Evolutionary conservation across 2,888 invertebrate genomes (phyloP).

Genomic region (Epistrophe eligans): DNA sequence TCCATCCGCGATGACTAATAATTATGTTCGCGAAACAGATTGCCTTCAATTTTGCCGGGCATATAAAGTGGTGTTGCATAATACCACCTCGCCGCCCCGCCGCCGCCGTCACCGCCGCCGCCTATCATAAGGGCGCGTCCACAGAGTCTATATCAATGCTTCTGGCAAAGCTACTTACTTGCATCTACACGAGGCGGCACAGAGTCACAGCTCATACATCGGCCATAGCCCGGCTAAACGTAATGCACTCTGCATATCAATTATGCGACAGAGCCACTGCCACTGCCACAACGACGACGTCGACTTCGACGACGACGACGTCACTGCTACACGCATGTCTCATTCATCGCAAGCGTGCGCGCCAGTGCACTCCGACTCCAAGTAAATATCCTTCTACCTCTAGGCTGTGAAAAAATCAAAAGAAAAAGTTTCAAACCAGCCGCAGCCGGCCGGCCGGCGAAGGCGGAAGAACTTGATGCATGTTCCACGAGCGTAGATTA

Average conservation of each 20-base stretch:
- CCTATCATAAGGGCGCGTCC: slow-evolving; percentile 64
- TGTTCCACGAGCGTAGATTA: slow-evolving; percentile 64
- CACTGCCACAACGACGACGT: slow-evolving; percentile 43
- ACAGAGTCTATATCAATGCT: slow-evolving; percentile 45
- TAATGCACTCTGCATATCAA: slow-evolving; percentile 75
- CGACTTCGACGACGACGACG: slow-evolving; percentile 58
- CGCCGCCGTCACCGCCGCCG: background rate
- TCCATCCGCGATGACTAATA: slow-evolving; percentile 56
- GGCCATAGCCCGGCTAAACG: slow-evolving; percentile 46
- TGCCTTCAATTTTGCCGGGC: slow-evolving; percentile 60
- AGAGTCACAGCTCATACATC: slow-evolving; percentile 42
- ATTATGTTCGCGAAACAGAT: slow-evolving; percentile 65
- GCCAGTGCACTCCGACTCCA: slow-evolving; percentile 22
- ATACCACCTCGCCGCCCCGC: slow-evolving; percentile 22
- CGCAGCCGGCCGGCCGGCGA: slow-evolving; percentile 18
- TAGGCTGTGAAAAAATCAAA: slow-evolving; percentile 57
- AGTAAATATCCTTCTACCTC: slow-evolving; percentile 67
- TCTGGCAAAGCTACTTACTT: slow-evolving; percentile 70
- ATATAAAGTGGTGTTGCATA: slow-evolving; percentile 68
- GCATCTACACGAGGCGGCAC: slow-evolving; percentile 40
- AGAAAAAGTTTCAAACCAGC: slow-evolving; percentile 47
- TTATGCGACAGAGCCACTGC: slow-evolving; percentile 71
- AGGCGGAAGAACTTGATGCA: slow-evolving; percentile 69
- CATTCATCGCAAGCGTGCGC: slow-evolving; percentile 63
- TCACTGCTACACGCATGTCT: slow-evolving; percentile 70